A percentile compares a stretch with the other conserved stretches of the same genome.
phyloP scores from a whole-genome alignment of 2,888 invertebrate species.

The Papilio gigon region DNA sequence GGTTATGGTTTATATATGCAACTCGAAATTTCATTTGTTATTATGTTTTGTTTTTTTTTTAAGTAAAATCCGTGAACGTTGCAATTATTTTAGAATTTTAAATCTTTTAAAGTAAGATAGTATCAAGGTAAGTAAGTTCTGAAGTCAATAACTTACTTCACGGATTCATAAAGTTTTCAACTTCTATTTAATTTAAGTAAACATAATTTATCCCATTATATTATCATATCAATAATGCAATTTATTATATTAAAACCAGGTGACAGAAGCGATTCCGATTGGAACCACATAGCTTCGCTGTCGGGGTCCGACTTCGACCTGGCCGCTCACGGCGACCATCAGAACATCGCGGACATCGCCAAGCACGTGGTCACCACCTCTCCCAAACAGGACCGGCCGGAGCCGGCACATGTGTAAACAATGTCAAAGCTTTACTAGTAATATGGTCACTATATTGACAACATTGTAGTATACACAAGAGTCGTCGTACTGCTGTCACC shows the following conservation, averaged over 20 bases:
- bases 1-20: too few species aligned
- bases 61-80: too few species aligned
- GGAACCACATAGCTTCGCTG: constrained; percentile 81
- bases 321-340: constrained; percentile 78
- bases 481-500: background rate
- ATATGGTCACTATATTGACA: constrained; percentile 17
- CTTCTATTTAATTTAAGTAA: too few species aligned
- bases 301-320: constrained; percentile 86
- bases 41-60: too few species aligned
- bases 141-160: background rate
- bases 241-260: constrained; percentile 50
- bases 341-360: constrained; percentile 60
- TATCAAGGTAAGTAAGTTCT: background rate
- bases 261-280: constrained; percentile 63
- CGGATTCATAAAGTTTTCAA: background rate
- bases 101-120: background rate
- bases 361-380: constrained; percentile 59
- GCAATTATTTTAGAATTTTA: background rate
- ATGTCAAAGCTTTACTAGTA: background rate
- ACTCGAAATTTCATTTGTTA: too few species aligned
- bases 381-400: constrained; percentile 50
- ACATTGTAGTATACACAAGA: background rate
- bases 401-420: constrained; percentile 61
- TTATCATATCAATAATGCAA: too few species aligned
- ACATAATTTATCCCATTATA: too few species aligned